phyloP scores from a whole-genome alignment of 2,797 vertebrate genomes.

The Toxotes lorentzi region DNA sequence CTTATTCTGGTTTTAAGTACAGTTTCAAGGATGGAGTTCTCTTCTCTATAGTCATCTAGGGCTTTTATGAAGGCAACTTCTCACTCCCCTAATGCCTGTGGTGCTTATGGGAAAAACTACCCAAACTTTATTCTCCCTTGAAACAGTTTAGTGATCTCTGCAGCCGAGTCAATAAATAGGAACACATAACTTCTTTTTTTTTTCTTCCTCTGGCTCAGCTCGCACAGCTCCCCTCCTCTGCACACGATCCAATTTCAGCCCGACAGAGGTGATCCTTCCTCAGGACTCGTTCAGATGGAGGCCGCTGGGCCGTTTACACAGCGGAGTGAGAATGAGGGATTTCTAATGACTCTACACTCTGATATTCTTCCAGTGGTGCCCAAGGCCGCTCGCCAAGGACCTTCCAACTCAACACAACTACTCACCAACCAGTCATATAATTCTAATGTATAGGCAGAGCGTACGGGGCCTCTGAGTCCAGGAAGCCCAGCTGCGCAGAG shows the following conservation, averaged over 20 bases:
- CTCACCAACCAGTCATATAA: slow-evolving; percentile 76
- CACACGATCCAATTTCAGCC: slow-evolving; percentile 75
- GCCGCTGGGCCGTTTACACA: slow-evolving; percentile 70
- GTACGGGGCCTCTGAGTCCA: slow-evolving; percentile 39
- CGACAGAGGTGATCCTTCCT: slow-evolving; percentile 73
- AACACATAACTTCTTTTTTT: slow-evolving; percentile 56
- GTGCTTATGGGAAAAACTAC: slow-evolving; percentile 55
- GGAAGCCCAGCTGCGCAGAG: slow-evolving; percentile 53
- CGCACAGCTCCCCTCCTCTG: slow-evolving; percentile 47
- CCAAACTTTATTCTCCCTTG: slow-evolving; percentile 57
- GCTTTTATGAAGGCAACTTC: slow-evolving; percentile 53
- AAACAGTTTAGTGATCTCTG: slow-evolving; percentile 68
- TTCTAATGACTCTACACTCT: slow-evolving; percentile 79
- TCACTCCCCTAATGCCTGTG: slow-evolving; percentile 49
- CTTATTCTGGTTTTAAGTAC: slow-evolving; percentile 33
- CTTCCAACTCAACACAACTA: slow-evolving; percentile 72
- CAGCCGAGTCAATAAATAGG: slow-evolving; percentile 72
- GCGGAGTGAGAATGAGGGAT: slow-evolving; percentile 76
- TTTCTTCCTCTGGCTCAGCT: slow-evolving; percentile 13
- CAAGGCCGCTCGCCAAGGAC: slow-evolving; percentile 78
- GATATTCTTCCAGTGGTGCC: slow-evolving; percentile 74
- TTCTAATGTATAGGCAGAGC: slow-evolving; percentile 56
- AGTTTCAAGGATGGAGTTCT: slow-evolving; percentile 35
- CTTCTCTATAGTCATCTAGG: slow-evolving; percentile 38
- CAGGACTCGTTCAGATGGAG: slow-evolving; percentile 68